A percentile compares a stretch with the other conserved stretches of the same genome.
These are phyloP conservation scores for Zophobas morio DNA, from an alignment of 1,140 invertebrate species.

Conservation along the genomic window DNA sequence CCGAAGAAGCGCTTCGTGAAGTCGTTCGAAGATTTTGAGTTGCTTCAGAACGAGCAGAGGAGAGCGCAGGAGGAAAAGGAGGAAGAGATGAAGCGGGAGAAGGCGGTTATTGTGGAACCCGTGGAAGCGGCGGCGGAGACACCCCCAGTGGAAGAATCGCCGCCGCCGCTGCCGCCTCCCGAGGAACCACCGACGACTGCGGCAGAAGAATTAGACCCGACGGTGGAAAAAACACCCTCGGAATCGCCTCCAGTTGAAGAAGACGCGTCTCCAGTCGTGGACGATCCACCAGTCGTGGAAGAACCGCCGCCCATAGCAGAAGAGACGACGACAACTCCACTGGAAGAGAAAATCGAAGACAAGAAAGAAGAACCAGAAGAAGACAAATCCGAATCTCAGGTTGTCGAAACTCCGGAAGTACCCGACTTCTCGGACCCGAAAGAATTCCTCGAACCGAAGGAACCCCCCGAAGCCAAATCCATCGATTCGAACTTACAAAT, in stretches of 20 bases:
- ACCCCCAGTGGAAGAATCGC: background rate
- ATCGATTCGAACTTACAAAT: slow-evolving; percentile 34
- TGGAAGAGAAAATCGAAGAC: slow-evolving; percentile 41
- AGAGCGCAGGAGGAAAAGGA: slow-evolving; percentile 28
- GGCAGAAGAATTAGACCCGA: too few relatives aligned
- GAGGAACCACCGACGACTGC: background rate
- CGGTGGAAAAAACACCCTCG: background rate
- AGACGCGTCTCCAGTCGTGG: background rate
- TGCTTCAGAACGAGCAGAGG: slow-evolving; percentile 45
- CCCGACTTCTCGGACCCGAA: slow-evolving; percentile 8
- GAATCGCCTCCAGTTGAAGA: background rate
- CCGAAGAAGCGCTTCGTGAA: slow-evolving; percentile 65
- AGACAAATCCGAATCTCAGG: background rate
- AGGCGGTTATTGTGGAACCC: slow-evolving; percentile 2
- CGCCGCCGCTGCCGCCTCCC: background rate
- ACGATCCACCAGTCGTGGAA: background rate
- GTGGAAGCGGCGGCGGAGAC: background rate
- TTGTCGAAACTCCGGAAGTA: slow-evolving; percentile 24
- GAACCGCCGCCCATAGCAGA: background rate
- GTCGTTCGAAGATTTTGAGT: slow-evolving; percentile 63
- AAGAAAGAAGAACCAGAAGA: slow-evolving; percentile 11
- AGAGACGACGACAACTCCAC: slow-evolving; percentile 40
- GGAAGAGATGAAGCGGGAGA: slow-evolving; percentile 2
- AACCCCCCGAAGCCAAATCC: background rate
- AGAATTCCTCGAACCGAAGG: slow-evolving; percentile 5